A percentile compares a stretch with the other conserved stretches of the same genome.
Conservation (phyloP, 2,113 vertebrate genomes). For the Myrmecobius fasciatus region DNA sequence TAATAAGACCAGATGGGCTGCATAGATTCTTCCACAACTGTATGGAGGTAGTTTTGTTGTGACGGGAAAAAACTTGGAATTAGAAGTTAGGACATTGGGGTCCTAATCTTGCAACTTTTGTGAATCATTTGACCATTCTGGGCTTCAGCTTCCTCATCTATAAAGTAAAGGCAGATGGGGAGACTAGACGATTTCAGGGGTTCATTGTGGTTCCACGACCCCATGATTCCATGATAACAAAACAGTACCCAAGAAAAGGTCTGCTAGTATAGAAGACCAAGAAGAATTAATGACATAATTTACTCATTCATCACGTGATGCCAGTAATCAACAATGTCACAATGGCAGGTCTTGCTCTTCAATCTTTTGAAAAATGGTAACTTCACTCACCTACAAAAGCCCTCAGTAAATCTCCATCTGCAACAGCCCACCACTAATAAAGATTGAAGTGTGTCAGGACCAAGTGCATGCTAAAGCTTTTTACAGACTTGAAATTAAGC, state of each 20-base stretch:
- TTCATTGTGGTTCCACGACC: constrained; percentile 5
- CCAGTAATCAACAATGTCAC: not conserved
- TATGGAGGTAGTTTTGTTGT: not conserved
- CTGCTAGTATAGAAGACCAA: not conserved
- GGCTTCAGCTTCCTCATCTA: not conserved
- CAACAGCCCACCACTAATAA: not conserved
- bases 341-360: not conserved
- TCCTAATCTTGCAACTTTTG: not conserved
- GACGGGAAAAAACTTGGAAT: not conserved
- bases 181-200: not conserved
- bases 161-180: not conserved
- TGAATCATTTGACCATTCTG: not conserved
- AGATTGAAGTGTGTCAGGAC: not conserved
- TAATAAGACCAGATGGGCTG: not conserved
- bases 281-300: not conserved
- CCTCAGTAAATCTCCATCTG: not conserved
- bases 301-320: not conserved
- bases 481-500: not conserved
- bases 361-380: not conserved
- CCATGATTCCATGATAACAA: not conserved
- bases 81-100: not conserved
- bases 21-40: not conserved
- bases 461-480: not conserved
- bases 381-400: constrained; percentile 9
- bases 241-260: not conserved